Percentiles rank a stretch among this genome's conserved stretches.
phyloP scores from a whole-genome alignment of 1,140 invertebrate genomes.

The Ladona fulva region DNA sequence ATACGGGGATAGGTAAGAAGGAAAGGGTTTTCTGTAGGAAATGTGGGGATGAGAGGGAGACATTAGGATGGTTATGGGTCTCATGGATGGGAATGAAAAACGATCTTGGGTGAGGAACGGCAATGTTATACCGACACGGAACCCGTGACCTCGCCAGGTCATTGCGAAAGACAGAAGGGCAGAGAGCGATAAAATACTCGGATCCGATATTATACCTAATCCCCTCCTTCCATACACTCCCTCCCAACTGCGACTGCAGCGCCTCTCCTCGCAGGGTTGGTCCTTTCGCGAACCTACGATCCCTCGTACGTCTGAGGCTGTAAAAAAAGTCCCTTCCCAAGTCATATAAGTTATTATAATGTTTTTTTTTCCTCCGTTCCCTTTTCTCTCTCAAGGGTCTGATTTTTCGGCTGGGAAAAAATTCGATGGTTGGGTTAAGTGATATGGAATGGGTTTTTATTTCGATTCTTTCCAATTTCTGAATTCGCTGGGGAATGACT shows the following conservation, averaged over 20 bases:
- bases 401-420: background rate
- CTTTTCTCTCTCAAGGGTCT: background rate
- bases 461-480: background rate
- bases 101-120: background rate
- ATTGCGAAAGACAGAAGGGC: background rate
- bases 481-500: too few relatives aligned
- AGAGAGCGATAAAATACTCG: background rate
- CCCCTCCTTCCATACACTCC: background rate
- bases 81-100: background rate
- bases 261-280: background rate
- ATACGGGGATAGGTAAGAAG: background rate
- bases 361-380: too few relatives aligned
- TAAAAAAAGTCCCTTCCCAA: background rate
- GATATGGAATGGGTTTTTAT: background rate
- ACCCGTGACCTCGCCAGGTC: background rate
- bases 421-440: background rate
- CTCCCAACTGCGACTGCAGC: background rate
- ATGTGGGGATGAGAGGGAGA: too few relatives aligned
- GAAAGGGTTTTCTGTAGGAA: background rate
- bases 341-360: background rate
- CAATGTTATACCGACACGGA: conserved; percentile 1
- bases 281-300: background rate
- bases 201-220: background rate
- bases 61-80: background rate
- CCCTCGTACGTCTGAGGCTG: background rate